Percentiles rank a stretch among this genome's conserved stretches.
These are phyloP conservation scores for Pandemis cinnamomeana DNA, from an alignment of 2,888 invertebrate genomes.

Conservation along the genomic window DNA sequence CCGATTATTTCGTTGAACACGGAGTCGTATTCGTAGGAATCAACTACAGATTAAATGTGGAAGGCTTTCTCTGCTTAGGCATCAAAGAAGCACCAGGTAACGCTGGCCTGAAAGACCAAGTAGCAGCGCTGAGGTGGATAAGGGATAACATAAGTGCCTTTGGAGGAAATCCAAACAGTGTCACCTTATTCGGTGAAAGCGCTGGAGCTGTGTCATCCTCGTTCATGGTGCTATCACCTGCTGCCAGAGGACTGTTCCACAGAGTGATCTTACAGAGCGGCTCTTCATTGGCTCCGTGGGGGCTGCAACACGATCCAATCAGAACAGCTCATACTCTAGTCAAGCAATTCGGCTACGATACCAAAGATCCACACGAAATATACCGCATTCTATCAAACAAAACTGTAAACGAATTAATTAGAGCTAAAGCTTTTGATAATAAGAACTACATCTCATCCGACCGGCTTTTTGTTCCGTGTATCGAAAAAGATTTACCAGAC, in stretches of 20 bases:
- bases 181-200: constrained; percentile 78
- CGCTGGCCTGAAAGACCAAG: constrained; percentile 84
- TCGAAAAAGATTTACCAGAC: constrained; percentile 70
- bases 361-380: constrained; percentile 69
- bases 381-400: constrained; percentile 66
- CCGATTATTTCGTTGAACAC: constrained; percentile 84
- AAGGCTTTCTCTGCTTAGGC: constrained; percentile 87
- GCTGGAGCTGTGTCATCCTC: constrained; percentile 77
- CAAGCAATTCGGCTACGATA: constrained; percentile 69
- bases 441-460: constrained; percentile 67
- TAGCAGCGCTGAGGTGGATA: constrained; percentile 75
- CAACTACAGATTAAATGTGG: constrained; percentile 84
- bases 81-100: constrained; percentile 87
- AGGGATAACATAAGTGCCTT: constrained; percentile 70
- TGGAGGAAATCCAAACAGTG: constrained; percentile 72
- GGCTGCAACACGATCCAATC: constrained; percentile 70
- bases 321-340: constrained; percentile 65
- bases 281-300: constrained; percentile 73
- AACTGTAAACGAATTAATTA: constrained; percentile 63
- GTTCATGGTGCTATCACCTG: constrained; percentile 66
- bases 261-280: constrained; percentile 76
- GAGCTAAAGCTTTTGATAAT: constrained; percentile 64
- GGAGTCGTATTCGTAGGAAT: constrained; percentile 85
- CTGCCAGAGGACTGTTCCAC: constrained; percentile 72
- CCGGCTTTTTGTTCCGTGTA: constrained; percentile 71